Evolutionary conservation across 2,797 vertebrate species (phyloP), one percentile per base, ranked within the genome.

Genomic region (Champsocephalus gunnari): DNA sequence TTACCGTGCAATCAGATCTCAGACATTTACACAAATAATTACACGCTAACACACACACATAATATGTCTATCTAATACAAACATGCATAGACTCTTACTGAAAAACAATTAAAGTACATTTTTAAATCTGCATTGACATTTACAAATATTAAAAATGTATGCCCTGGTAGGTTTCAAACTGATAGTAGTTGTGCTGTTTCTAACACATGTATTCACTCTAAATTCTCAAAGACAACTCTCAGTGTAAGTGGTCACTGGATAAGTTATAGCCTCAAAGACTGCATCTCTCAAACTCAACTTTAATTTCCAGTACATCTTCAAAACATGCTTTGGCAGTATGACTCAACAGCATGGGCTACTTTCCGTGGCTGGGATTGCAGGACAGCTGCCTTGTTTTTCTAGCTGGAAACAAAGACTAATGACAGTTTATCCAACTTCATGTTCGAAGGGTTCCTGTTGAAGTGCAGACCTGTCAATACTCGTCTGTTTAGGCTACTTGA

Each of bases 21-120:
- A 73, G 81, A 82, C 69, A 82, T 76, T 72, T 74, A 64, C 62
- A 47, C 53, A 61, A 64, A 70, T 82, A 69, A 74, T 59, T 50
- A 66, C 55, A 78, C 24, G 45, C 54, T 12, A 45, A 28, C 24
- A 61, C 48, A 76, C 38, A 55, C 3, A 12, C 3, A 5, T 43
- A 17, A 60, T n/a, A 43, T 38, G 41, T 34, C 5, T 7, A 32
- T 24, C 48, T 50, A 64, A 74, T 48, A 47, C 13, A 71, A 57
- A 59, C 47, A 61, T 0, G 28, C n/a, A 61, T n/a, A 58, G 3
- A 64, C 41, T 45, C 21, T 55, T 49, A 71, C 24, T 71, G 21
- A 32, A 54, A 32, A 47, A 45, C 16, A 38, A 13, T 7, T 9
- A 38, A 34, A 13, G 12, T n/a, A 21, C 17, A 3, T 75, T 73